A percentile compares a stretch with the other conserved stretches of the same genome.
Conservation (phyloP, 2,797 vertebrate genomes). For the Sebastes umbrosus region DNA sequence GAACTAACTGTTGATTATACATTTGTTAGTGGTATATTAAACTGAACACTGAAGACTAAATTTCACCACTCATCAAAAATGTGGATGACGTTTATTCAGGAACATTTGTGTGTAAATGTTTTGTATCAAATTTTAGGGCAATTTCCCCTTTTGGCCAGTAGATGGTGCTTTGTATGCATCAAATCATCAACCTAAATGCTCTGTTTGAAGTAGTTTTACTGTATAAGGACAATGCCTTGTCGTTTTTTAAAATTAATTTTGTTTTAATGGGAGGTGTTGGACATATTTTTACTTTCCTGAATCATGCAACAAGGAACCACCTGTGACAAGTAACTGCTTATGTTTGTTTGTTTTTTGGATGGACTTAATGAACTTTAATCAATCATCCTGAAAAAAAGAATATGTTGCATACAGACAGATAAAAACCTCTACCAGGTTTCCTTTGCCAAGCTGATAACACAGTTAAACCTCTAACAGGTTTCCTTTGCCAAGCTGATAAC, state of each 20-base stretch:
- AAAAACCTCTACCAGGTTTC: too few relatives aligned
- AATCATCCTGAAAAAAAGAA: background rate
- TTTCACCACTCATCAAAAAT: background rate
- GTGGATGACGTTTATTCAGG: background rate
- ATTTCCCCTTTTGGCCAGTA: background rate
- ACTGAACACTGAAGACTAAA: background rate
- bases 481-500: too few relatives aligned
- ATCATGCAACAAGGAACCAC: background rate
- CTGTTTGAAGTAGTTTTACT: background rate
- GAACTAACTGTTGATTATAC: background rate
- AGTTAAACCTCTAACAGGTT: too few relatives aligned
- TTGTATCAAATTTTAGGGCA: background rate
- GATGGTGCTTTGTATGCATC: too few relatives aligned
- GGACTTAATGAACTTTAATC: background rate
- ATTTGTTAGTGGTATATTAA: background rate
- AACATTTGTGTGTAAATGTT: background rate
- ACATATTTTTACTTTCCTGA: background rate
- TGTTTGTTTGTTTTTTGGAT: background rate
- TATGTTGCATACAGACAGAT: too few relatives aligned
- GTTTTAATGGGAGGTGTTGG: background rate
- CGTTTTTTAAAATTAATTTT: accelerated
- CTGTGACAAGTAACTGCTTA: background rate
- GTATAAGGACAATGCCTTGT: background rate
- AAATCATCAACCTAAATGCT: background rate
- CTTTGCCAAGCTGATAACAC: too few relatives aligned